Conservation (phyloP, 2,888 invertebrate species). For the Hypomecis punctinalis region DNA sequence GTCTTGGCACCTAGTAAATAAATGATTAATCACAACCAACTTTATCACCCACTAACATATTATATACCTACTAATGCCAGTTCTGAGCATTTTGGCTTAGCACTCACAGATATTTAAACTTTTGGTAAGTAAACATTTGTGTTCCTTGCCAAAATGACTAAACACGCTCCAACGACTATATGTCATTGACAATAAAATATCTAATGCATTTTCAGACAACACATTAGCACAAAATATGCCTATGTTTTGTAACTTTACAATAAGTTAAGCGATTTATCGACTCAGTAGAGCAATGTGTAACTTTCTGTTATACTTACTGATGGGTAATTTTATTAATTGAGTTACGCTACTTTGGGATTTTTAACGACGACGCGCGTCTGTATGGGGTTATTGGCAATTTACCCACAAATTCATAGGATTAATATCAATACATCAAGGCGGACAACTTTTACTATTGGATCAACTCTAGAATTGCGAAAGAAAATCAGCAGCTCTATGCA, state of each 20-base stretch:
- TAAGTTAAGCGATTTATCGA: background rate
- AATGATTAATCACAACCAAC: background rate
- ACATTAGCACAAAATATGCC: background rate
- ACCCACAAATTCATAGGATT: too few relatives aligned
- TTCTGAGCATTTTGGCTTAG: background rate
- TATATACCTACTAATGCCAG: background rate
- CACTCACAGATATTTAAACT: background rate
- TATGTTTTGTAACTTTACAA: background rate
- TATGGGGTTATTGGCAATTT: too few relatives aligned
- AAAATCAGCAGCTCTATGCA: too few relatives aligned
- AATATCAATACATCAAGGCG: too few relatives aligned
- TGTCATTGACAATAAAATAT: background rate
- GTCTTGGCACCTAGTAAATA: background rate
- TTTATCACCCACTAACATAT: background rate
- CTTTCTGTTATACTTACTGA: too few relatives aligned
- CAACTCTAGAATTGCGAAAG: too few relatives aligned
- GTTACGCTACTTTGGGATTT: too few relatives aligned
- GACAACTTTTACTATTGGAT: too few relatives aligned
- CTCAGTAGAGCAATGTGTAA: too few relatives aligned
- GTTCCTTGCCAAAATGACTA: conserved; percentile 13
- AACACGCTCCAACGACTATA: background rate
- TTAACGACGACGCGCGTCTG: too few relatives aligned
- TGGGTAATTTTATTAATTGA: too few relatives aligned
- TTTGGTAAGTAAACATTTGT: conserved; percentile 8
- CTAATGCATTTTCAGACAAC: background rate